These are phyloP conservation scores for Nemurella pictetii DNA, from an alignment of 2,888 invertebrate species.

Conservation along the genomic window DNA sequence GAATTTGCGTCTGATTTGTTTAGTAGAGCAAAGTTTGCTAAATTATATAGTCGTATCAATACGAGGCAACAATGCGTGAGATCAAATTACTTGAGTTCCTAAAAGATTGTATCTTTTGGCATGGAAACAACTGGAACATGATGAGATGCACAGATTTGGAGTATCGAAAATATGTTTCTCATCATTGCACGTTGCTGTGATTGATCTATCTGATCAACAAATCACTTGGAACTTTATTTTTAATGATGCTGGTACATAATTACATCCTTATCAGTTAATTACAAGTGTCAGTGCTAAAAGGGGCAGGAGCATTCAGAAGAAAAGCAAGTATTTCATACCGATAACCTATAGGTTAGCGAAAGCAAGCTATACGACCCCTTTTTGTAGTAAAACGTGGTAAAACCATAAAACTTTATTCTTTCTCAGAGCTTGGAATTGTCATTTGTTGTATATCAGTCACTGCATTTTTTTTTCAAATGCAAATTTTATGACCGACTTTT, in stretches of 20 bases:
- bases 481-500: not conserved
- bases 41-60: not conserved
- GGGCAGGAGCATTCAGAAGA: not conserved
- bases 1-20: not conserved
- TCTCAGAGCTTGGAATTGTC: not conserved
- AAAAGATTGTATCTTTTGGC: not conserved
- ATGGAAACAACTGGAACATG: not conserved
- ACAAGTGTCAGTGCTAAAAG: not conserved
- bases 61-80: not conserved
- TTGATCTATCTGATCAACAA: not conserved
- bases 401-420: no score
- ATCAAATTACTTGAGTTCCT: not conserved
- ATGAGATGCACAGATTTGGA: not conserved
- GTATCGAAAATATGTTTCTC: not conserved
- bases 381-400: not conserved
- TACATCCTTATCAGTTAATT: not conserved
- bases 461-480: not conserved
- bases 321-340: not conserved
- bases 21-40: not conserved
- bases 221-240: not conserved
- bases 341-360: not conserved
- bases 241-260: not conserved
- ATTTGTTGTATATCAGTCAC: not conserved
- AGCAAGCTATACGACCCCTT: not conserved
- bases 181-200: not conserved